phyloP scores from a whole-genome alignment of 2,888 invertebrate genomes.

The Himalopsyche anomala region DNA sequence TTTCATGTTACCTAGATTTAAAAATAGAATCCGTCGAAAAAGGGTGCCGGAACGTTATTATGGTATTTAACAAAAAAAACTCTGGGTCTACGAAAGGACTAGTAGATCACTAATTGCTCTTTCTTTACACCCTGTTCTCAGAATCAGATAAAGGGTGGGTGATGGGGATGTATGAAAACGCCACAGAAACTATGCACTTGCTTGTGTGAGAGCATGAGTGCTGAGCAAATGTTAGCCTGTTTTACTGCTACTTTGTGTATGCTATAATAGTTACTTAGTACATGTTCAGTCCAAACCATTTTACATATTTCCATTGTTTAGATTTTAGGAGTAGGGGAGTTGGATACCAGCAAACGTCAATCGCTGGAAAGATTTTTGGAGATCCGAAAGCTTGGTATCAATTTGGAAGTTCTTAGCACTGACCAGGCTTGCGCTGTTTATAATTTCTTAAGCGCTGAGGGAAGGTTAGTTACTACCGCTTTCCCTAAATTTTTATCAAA shows the following conservation, averaged over 20 bases:
- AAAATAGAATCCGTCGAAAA: too few species aligned
- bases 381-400: conserved; percentile 78
- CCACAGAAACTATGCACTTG: background rate
- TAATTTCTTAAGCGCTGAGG: conserved; percentile 93
- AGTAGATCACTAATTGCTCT: too few species aligned
- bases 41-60: too few species aligned
- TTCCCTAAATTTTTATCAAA: too few species aligned
- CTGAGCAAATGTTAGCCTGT: background rate
- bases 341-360: conserved; percentile 70
- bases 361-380: conserved; percentile 72
- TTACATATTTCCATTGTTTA: background rate
- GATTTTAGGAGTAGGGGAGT: conserved; percentile 82
- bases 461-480: conserved; percentile 73
- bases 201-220: background rate
- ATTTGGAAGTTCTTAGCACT: conserved; percentile 87
- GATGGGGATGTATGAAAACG: background rate
- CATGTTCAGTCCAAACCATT: background rate
- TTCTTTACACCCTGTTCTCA: too few species aligned
- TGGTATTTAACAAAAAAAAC: too few species aligned
- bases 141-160: too few species aligned
- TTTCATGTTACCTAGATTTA: too few species aligned
- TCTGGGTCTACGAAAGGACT: too few species aligned
- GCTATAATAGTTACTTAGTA: background rate
- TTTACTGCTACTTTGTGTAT: background rate
- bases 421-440: conserved; percentile 92